Percentiles rank a stretch among this genome's conserved stretches.
phyloP scores from a whole-genome alignment of 64 coral and sea anemone genomes.

The Montipora capricornis region DNA sequence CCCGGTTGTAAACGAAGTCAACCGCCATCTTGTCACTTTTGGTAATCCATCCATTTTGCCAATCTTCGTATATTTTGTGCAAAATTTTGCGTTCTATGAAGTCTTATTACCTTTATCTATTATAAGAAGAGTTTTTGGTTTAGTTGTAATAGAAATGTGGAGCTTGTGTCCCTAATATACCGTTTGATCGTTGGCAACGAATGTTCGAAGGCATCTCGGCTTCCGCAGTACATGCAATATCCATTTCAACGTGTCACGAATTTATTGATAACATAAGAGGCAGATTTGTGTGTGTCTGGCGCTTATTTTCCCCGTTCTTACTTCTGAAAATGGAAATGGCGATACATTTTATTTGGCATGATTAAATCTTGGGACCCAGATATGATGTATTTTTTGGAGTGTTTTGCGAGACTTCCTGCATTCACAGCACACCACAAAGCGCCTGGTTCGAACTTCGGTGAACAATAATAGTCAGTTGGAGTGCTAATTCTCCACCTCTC shows the following conservation, averaged over 20 bases:
- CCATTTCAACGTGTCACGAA: constrained; percentile 38
- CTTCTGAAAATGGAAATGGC: neutral
- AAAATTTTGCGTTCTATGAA: neutral
- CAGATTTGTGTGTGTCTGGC: neutral
- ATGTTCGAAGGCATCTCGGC: constrained; percentile 33
- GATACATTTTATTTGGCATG: neutral
- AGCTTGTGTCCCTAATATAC: neutral
- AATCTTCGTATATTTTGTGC: neutral
- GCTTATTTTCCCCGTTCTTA: neutral
- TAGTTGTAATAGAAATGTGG: neutral
- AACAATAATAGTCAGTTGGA: neutral
- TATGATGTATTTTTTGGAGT: neutral
- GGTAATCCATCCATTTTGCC: neutral
- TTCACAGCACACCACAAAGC: constrained; percentile 20
- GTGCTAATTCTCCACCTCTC: neutral
- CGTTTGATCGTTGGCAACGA: neutral
- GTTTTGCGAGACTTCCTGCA: constrained; percentile 2
- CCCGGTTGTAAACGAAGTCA: neutral
- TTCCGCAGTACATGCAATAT: constrained; percentile 34
- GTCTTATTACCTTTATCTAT: neutral
- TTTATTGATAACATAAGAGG: constrained; percentile 6
- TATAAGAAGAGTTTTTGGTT: neutral
- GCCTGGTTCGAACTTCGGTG: neutral
- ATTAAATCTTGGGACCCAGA: neutral
- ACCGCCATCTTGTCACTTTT: constrained; percentile 51